phyloP scores from a whole-genome alignment of 2,113 vertebrate genomes.

The Myodes glareolus region DNA sequence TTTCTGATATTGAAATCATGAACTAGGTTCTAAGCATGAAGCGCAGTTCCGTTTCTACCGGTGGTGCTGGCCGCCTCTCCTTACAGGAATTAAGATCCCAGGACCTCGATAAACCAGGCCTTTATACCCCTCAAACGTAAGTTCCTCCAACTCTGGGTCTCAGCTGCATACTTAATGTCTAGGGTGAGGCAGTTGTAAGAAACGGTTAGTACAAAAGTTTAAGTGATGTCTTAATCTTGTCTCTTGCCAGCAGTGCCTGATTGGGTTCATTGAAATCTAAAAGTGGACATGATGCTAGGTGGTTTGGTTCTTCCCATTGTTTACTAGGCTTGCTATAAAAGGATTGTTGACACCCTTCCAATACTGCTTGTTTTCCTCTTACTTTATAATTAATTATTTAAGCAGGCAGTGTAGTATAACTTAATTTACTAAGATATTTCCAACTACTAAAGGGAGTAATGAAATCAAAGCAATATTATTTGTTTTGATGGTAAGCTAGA shows the following conservation, averaged over 20 bases:
- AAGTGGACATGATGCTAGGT: not conserved
- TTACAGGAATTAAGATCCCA: slow-evolving; percentile 91
- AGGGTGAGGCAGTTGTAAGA: slow-evolving; percentile 32
- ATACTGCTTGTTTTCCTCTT: not conserved
- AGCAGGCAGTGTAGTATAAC: not conserved
- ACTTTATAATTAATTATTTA: not conserved
- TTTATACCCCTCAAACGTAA: slow-evolving; percentile 94
- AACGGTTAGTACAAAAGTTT: not conserved
- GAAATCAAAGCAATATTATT: not conserved
- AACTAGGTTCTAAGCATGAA: slow-evolving; percentile 62
- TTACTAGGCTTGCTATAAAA: not conserved
- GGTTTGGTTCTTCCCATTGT: not conserved
- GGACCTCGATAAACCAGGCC: slow-evolving; percentile 91
- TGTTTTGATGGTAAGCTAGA: not conserved
- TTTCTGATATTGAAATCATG: not conserved
- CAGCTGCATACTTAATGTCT: not conserved
- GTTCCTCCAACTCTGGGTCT: slow-evolving; percentile 45
- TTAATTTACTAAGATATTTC: not conserved
- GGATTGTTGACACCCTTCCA: not conserved
- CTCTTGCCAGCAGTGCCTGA: not conserved
- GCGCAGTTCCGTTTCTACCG: slow-evolving; percentile 85
- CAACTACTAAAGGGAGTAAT: not conserved
- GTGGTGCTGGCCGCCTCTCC: slow-evolving; percentile 86
- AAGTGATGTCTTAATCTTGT: not conserved
- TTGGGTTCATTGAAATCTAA: not conserved